Conservation (phyloP, 1,140 invertebrate genomes). For the Rhyzopertha dominica region DNA sequence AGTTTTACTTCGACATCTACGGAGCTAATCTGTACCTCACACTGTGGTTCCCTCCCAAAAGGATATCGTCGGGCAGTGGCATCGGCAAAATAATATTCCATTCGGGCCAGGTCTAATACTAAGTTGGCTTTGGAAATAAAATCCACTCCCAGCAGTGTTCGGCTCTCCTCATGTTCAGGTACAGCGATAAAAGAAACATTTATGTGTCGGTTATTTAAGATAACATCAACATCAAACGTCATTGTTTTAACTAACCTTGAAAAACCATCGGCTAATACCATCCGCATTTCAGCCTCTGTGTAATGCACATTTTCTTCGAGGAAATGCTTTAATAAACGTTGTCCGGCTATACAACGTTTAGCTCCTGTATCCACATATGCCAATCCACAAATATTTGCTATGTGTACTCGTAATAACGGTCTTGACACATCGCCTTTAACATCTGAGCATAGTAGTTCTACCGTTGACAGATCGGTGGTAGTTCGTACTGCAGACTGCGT, state of each 20-base stretch:
- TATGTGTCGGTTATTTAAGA: neutral
- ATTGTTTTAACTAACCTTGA: neutral
- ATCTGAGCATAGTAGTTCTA: neutral
- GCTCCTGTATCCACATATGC: conserved; percentile 1
- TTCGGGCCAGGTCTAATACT: neutral
- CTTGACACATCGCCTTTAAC: neutral
- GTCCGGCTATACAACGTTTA: conserved; percentile 2
- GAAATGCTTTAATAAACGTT: neutral
- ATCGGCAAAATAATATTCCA: neutral
- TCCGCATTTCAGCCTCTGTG: neutral
- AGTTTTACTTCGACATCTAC: neutral
- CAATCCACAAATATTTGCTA: neutral
- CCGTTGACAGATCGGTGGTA: neutral
- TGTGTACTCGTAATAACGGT: neutral
- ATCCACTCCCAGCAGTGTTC: neutral
- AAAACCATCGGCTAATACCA: neutral
- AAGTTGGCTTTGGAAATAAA: neutral
- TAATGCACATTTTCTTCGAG: neutral
- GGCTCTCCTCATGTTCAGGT: neutral
- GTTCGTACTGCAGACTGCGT: neutral
- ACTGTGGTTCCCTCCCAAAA: neutral
- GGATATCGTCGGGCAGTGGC: neutral
- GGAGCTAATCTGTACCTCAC: neutral
- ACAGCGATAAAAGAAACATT: neutral
- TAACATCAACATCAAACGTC: neutral